Evolutionary conservation across 2,113 vertebrate genomes (phyloP).

Genomic region (Thomomys bottae): DNA sequence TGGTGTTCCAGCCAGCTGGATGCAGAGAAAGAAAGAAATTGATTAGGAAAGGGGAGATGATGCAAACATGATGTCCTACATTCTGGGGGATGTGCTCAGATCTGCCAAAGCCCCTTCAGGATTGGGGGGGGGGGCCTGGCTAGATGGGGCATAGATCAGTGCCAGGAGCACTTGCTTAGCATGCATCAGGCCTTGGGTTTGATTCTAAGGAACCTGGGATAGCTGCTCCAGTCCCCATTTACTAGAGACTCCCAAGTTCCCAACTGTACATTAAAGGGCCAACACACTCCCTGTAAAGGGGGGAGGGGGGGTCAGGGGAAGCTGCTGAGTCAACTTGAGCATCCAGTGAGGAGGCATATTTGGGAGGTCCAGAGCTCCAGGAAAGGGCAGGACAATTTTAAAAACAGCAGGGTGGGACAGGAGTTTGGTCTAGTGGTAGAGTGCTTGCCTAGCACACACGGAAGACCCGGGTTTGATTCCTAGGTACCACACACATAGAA

Average conservation of each 20-base stretch:
- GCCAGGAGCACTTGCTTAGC: background rate
- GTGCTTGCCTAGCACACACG: too few relatives aligned
- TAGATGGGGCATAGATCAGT: background rate
- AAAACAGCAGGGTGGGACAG: too few relatives aligned
- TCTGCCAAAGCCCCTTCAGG: background rate
- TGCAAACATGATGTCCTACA: background rate
- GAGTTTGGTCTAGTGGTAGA: too few relatives aligned
- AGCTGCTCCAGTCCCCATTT: background rate
- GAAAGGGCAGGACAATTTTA: background rate
- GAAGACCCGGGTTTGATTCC: too few relatives aligned
- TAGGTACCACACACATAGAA: too few relatives aligned
- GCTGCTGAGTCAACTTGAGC: background rate
- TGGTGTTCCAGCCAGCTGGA: background rate
- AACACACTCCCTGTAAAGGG: background rate
- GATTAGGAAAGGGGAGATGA: accelerated
- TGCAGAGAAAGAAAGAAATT: background rate
- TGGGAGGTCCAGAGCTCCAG: background rate
- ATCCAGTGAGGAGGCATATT: background rate
- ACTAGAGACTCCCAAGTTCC: background rate
- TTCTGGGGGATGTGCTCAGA: background rate
- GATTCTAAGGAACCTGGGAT: background rate
- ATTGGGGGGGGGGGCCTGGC: background rate
- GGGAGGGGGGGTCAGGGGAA: background rate
- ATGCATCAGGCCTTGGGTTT: too few relatives aligned
- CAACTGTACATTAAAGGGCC: background rate